These are phyloP conservation scores for Acanthaster planci DNA, from an alignment of 35 echinoderm and acorn worm species.

Conservation along the genomic window DNA sequence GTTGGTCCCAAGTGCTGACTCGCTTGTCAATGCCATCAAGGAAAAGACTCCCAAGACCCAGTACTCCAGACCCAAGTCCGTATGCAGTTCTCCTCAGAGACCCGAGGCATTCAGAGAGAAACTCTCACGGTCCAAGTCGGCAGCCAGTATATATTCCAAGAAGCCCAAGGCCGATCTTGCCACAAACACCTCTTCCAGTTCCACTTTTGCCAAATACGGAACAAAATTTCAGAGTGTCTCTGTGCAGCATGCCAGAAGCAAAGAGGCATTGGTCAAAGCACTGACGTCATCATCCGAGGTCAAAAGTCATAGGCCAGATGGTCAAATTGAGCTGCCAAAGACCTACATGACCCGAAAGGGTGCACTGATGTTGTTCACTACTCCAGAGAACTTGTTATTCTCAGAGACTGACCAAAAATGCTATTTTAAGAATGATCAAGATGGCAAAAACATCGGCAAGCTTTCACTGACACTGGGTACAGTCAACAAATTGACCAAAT, in stretches of 20 bases:
- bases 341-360: constrained; percentile 82
- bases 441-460: not conserved
- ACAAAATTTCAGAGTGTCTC: constrained; percentile 4
- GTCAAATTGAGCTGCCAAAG: constrained; percentile 66
- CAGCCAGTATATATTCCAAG: not conserved
- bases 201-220: constrained; percentile 57
- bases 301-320: constrained; percentile 14
- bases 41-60: constrained; percentile 37
- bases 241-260: not conserved
- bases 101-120: constrained; percentile 15
- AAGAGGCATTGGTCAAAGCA: not conserved
- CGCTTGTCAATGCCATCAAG: constrained; percentile 32
- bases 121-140: constrained; percentile 5
- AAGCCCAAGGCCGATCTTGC: not conserved
- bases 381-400: constrained; percentile 74
- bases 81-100: not conserved
- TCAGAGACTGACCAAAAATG: constrained; percentile 61
- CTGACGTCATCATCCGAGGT: not conserved
- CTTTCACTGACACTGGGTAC: constrained; percentile 44
- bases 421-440: constrained; percentile 20
- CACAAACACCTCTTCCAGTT: not conserved
- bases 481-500: constrained; percentile 57
- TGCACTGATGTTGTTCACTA: constrained; percentile 85
- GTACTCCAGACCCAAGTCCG: constrained; percentile 32
- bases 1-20: not conserved